Conservation (phyloP, 2,797 vertebrate species). For the Tarsius wallacei region DNA sequence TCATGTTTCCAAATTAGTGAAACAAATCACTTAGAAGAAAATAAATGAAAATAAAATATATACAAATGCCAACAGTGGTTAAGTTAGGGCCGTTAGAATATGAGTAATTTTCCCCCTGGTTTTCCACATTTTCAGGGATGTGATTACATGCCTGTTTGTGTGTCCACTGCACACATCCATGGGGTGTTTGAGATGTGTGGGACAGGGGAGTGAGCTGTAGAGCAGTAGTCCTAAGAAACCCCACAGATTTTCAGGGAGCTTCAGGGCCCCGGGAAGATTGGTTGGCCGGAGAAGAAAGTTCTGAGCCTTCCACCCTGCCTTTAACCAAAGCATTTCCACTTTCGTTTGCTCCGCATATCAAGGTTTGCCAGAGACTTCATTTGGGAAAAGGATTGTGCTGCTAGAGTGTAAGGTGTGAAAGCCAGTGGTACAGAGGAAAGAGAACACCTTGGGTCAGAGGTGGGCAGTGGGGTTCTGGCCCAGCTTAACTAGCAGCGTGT, state of each 20-base stretch:
- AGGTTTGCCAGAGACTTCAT: neutral
- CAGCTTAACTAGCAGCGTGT: neutral
- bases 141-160: neutral
- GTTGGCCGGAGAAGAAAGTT: no score
- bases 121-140: neutral
- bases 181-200: neutral
- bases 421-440: neutral
- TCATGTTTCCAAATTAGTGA: slow-evolving; percentile 50
- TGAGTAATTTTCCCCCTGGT: neutral
- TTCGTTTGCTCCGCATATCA: neutral
- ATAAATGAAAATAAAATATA: slow-evolving; percentile 8
- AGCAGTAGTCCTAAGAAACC: neutral
- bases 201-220: no score
- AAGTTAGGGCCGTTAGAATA: neutral
- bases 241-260: neutral
- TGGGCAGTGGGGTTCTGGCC: neutral
- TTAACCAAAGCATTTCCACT: neutral
- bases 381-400: neutral
- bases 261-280: neutral
- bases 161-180: neutral
- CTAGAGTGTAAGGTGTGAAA: neutral
- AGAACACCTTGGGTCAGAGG: neutral
- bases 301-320: neutral
- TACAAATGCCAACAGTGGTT: neutral
- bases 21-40: slow-evolving; percentile 24